Evolutionary conservation across 2,113 vertebrate genomes (phyloP).

Genomic region (Hyla sarda): DNA sequence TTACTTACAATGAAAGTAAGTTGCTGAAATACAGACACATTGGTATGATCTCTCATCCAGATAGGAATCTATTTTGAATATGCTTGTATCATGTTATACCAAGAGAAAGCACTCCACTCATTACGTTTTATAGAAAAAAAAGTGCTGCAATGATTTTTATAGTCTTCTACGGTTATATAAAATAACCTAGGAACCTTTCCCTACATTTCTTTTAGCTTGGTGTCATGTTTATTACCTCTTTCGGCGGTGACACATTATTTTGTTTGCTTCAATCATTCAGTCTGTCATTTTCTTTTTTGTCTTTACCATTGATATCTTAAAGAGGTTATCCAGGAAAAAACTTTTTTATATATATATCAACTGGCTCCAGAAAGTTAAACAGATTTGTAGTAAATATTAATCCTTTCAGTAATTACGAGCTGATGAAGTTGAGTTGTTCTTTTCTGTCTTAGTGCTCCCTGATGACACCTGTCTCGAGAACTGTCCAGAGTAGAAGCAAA

Average conservation of each 20-base stretch:
- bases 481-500: too few species aligned
- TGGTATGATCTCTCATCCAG: background rate
- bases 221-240: background rate
- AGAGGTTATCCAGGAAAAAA: too few species aligned
- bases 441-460: too few species aligned
- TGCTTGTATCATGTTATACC: background rate
- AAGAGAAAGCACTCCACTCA: background rate
- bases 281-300: background rate
- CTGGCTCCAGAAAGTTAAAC: too few species aligned
- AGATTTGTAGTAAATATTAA: too few species aligned
- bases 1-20: background rate
- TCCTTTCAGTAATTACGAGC: too few species aligned
- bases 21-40: background rate
- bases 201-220: background rate
- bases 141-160: background rate
- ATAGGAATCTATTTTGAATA: background rate
- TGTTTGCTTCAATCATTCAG: background rate
- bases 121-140: slow-evolving; percentile 2
- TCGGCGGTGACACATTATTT: background rate
- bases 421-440: too few species aligned
- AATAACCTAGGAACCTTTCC: background rate
- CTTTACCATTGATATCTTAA: background rate
- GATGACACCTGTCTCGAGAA: too few species aligned
- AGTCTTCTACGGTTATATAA: background rate
- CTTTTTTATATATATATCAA: too few species aligned